Evolutionary conservation across 2,888 invertebrate species (phyloP).

Genomic region (Calliscelio sp.): DNA sequence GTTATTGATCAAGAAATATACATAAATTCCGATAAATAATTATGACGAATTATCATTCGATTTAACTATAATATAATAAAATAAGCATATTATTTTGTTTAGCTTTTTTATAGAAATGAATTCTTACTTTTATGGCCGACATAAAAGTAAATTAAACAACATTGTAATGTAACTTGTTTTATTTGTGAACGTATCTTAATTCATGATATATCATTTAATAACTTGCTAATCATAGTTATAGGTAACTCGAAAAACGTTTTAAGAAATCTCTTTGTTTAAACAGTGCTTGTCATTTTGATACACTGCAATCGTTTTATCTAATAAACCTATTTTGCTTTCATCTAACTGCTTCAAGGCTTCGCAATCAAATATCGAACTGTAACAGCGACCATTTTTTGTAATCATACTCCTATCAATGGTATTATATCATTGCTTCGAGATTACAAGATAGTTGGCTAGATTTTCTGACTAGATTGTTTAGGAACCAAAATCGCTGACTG

Average conservation of each 20-base stretch:
- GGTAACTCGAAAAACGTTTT: neutral
- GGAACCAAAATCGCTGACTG: constrained; percentile 7
- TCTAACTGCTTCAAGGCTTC: constrained; percentile 50
- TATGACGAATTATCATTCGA: constrained; percentile 22
- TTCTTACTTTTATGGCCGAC: too few species aligned
- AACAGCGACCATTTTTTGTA: constrained; percentile 20
- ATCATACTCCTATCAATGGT: constrained; percentile 35
- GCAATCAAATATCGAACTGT: constrained; percentile 41
- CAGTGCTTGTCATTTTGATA: constrained; percentile 14
- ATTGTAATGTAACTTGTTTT: too few species aligned
- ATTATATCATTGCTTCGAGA: constrained; percentile 7
- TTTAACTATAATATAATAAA: too few species aligned
- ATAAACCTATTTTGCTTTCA: constrained; percentile 39
- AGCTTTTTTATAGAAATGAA: too few species aligned
- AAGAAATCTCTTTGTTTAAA: neutral
- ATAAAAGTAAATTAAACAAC: too few species aligned
- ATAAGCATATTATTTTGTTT: too few species aligned
- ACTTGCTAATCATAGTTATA: too few species aligned
- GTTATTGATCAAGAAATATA: constrained; percentile 18
- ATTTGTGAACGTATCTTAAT: too few species aligned
- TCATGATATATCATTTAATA: too few species aligned
- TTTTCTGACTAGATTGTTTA: neutral
- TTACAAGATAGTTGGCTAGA: constrained; percentile 19
- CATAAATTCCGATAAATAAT: constrained; percentile 28
- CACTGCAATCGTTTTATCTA: constrained; percentile 46